These are phyloP conservation scores for Leptodactylus fallax DNA, from an alignment of 2,797 vertebrate genomes.

Conservation along the genomic window DNA sequence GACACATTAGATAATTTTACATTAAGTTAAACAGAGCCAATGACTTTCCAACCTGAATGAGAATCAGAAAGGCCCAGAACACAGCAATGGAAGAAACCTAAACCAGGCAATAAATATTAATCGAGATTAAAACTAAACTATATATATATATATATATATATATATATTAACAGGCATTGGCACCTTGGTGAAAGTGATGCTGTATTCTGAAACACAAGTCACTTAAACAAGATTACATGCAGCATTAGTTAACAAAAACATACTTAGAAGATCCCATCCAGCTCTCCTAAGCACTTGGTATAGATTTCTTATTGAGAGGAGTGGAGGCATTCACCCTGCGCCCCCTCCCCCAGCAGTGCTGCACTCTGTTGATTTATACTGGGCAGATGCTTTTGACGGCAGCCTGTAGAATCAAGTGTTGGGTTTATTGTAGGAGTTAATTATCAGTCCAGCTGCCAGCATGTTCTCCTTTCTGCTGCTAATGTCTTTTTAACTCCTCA, in stretches of 20 bases:
- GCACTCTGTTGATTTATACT: constrained; percentile 81
- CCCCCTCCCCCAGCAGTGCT: constrained; percentile 62
- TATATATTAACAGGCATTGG: neutral
- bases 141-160: neutral
- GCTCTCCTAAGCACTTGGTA: constrained; percentile 46
- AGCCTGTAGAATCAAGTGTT: constrained; percentile 84
- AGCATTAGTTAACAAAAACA: constrained; percentile 35
- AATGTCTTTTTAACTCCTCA: constrained; percentile 72
- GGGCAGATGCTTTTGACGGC: constrained; percentile 85
- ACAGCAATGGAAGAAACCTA: constrained; percentile 15
- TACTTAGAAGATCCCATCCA: constrained; percentile 27
- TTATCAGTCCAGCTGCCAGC: constrained; percentile 71
- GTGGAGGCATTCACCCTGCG: constrained; percentile 53
- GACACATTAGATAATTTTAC: constrained; percentile 70
- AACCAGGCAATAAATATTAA: constrained; percentile 2
- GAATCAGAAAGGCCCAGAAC: neutral
- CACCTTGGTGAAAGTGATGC: constrained; percentile 25
- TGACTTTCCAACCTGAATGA: constrained; percentile 12
- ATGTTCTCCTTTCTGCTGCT: constrained; percentile 71
- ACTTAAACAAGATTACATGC: constrained; percentile 42
- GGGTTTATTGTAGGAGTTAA: constrained; percentile 79
- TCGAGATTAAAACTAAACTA: constrained; percentile 12
- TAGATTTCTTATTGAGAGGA: constrained; percentile 32
- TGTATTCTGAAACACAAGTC: constrained; percentile 23
- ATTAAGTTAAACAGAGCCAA: constrained; percentile 65